Base-by-base conservation (phyloP, 2,113 vertebrate genomes). In the Nyctereutes procyonoides region DNA sequence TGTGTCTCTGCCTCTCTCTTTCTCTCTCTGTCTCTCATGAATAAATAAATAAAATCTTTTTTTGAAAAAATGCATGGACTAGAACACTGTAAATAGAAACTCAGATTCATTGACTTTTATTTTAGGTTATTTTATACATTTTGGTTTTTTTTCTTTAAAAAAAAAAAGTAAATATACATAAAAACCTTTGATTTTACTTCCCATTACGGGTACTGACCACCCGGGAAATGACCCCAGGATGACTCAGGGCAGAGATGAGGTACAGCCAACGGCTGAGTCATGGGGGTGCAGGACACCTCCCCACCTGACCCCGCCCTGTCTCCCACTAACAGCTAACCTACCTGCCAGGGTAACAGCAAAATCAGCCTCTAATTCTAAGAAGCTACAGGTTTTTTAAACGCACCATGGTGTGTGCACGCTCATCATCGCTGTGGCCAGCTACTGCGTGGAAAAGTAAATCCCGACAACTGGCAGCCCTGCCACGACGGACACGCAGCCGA, bases 371-470 rank as follows among this genome's bases (percentile, higher is more conserved):
- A 82, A 93, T 95, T 73, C 62, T 32, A 24, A 43, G 69, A 86
- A 62, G 86, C 28, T 48, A 30, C 55, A 35, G 73, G 85, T 81
- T 94, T 89, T 93, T n/a, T 2, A 80, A 93, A 90, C 0, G n/a
- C 88, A 92, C 88, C 20, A 1, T 13, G 0, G 17, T 51, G 90
- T 63, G 88, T 76, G 85, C 83, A 69, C 6, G 82, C 85, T 95
- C 77, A 22, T 91, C 85, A 94, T 51, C 63, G 15, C 12, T 11
- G 55, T 28, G 35, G 69, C 88, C 88, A n/a, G 73, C 88, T 96
- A 91, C 69, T 2, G 77, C 76, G 91, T 43, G 55, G 88, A 96
- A 93, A 95, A 93, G 97, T 83, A 62, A 88, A 82, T 95, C 83
- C 97, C 79, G 93, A 85, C 51, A 7, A 53, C 51, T 69, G 7